phyloP scores from a whole-genome alignment of 2,888 invertebrate genomes.

The Sarcophaga subvicina region DNA sequence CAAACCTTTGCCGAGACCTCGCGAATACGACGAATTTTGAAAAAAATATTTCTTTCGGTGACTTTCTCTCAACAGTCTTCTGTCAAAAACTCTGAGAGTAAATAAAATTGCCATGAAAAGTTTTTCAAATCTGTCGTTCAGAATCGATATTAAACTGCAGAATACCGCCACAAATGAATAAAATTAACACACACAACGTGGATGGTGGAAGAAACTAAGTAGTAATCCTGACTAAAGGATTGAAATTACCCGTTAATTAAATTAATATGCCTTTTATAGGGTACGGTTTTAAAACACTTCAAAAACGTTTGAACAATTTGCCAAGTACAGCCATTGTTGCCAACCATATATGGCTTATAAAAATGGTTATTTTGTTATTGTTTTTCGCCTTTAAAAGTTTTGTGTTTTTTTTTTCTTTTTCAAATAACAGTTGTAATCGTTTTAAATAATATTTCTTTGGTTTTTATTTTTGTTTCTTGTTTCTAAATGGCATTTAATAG shows the following conservation, averaged over 20 bases:
- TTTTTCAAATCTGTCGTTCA: too few species aligned
- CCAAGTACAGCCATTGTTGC: conserved; percentile 57
- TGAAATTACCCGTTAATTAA: too few species aligned
- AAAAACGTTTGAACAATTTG: conserved; percentile 13
- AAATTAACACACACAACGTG: too few species aligned
- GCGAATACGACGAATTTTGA: too few species aligned
- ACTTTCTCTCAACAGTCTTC: not conserved
- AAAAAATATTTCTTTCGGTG: too few species aligned
- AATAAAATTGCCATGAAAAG: too few species aligned
- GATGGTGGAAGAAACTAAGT: too few species aligned
- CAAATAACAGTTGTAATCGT: conserved; percentile 57
- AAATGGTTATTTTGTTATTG: not conserved
- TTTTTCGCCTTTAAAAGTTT: conserved; percentile 11
- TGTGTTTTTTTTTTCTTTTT: conserved; percentile 29
- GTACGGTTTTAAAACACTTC: not conserved
- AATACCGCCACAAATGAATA: too few species aligned
- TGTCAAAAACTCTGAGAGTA: too few species aligned
- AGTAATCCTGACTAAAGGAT: too few species aligned
- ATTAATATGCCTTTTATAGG: conserved; percentile 3
- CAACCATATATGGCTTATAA: conserved; percentile 39
- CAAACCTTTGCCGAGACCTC: too few species aligned
- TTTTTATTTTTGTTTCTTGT: not conserved
- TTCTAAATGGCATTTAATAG: conserved; percentile 37
- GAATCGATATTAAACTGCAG: too few species aligned
- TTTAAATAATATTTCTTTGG: conserved; percentile 40